Evolutionary conservation across 2,888 invertebrate genomes (phyloP), one percentile per base, ranked within the genome.

Genomic region (Magallana nippona): DNA sequence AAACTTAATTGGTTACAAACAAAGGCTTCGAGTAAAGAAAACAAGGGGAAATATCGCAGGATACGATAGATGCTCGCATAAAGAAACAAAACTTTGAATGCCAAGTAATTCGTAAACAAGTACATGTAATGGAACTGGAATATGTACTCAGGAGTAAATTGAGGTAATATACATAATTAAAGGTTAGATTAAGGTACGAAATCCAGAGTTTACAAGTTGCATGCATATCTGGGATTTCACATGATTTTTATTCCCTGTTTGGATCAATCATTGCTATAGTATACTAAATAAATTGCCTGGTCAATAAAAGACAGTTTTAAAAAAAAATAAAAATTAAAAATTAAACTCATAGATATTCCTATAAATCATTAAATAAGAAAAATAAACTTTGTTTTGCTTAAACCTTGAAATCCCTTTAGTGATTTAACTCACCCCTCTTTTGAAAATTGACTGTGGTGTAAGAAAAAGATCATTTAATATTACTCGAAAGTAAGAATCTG

Each of bases 401-500:
- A 71, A 71, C 22, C 71, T 22, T 15, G 71, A 71, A 71, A 71
- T 71, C 71, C 71, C 71, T 71, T 19, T 71, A 71, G 71, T 71
- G 2, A 22, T 71, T 15, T 71, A 71, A 71, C 71, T 71, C 71
- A 71, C 71, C 71, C 71, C 27, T 71, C 71, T 71, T 71, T 71
- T 71, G 71, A 71, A 22, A 71, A 71, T 15, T 71, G 71, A 71
- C 71, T 71, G 71, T 71, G 71, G 44, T 13, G 71, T 71, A 32
- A 71, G 27, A 27, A 71, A 71, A 71, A 22, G 11, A 32, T 27
- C 19, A 32, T 71, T 71, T 2, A 71, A 71, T 27, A 32, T 1
- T 71, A 27, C 22, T 27, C 27, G 32, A 19, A 44, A 44, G 44
- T 44, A 44, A 44, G 44, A 44, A 44, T 44, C 5, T 5, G 0